Base-by-base conservation (phyloP, 2,113 vertebrate genomes). In the Oryzias melastigma region DNA sequence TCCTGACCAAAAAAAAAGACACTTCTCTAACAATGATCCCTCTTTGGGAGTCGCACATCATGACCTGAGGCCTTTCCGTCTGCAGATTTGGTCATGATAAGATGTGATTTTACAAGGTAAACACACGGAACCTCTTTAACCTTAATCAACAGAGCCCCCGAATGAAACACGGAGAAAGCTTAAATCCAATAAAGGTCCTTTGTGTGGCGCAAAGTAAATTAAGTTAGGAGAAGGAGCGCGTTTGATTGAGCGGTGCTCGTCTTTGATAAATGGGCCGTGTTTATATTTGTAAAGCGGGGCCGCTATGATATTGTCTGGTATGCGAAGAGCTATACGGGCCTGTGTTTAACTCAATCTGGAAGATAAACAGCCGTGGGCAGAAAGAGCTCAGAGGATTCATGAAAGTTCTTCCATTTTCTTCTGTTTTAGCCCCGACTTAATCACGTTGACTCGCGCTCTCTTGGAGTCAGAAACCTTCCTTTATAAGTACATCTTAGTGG, bases 221-320 rank as follows among this genome's bases (percentile, higher is more conserved):
- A 62, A 80, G 83, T 90, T 86, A 85, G 71, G 75, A 77, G 75
- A 84, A 74, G 67, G 77, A 65, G 78, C 42, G 81, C 80, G 82
- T 83, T 84, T 85, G 74, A 85, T 72, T 72, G 80, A 71, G 75
- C 54, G 13, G n/a, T 58, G 77, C 69, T n/a, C 44, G 51, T 67
- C 88, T 88, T 87, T 89, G 84, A 87, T 88, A 87, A 57, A 82
- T 70, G 7, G 61, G 29, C 55, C 68, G 40, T 89, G 88, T 90
- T 90, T 90, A 81, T 85, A 56, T 73, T 88, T 44, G 68, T 75
- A 78, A 85, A 87, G 80, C 65, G 17, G 75, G 78, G 87, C 82
- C 83, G 83, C 85, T 78, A 83, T 83, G 87, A 90, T 90, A 89
- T 87, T 85, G 85, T 88, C 85, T 89, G 88, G 88, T 86, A 90